Conservation (phyloP, 2,888 invertebrate genomes). For the Pherbina coryleti region DNA sequence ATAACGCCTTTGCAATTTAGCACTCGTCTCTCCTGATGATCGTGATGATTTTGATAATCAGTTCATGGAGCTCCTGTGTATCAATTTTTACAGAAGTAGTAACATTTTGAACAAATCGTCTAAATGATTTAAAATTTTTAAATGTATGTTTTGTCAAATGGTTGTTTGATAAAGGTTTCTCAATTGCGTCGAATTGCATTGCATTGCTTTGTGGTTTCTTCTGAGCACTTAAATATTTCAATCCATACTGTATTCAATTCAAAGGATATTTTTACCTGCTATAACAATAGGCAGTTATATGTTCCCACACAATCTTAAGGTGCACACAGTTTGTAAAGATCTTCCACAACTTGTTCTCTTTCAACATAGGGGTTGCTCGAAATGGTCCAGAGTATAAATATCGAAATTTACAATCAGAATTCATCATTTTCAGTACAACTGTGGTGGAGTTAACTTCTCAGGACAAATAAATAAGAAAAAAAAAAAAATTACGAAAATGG, state of each 20-base stretch:
- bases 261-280: conserved; percentile 29
- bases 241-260: neutral
- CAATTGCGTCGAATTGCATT: too few relatives aligned
- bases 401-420: conserved; percentile 45
- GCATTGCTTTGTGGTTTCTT: neutral
- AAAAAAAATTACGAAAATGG: conserved; percentile 41
- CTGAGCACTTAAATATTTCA: neutral
- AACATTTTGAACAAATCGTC: neutral
- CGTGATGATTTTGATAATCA: conserved; percentile 13
- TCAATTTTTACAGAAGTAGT: neutral
- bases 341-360: conserved; percentile 23
- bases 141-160: neutral
- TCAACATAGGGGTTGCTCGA: conserved; percentile 9
- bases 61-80: conserved; percentile 19
- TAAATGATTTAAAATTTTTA: neutral
- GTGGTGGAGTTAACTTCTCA: conserved; percentile 51
- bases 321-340: conserved; percentile 47
- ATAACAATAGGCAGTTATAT: neutral
- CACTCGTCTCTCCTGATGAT: conserved; percentile 16
- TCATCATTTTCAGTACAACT: conserved; percentile 59
- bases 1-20: conserved; percentile 28
- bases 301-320: conserved; percentile 39
- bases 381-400: conserved; percentile 53
- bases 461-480: neutral
- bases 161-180: too few relatives aligned